Evolutionary conservation across 2,113 vertebrate species (phyloP), one percentile per base, ranked within the genome.

Genomic region (Chaetops frenatus): DNA sequence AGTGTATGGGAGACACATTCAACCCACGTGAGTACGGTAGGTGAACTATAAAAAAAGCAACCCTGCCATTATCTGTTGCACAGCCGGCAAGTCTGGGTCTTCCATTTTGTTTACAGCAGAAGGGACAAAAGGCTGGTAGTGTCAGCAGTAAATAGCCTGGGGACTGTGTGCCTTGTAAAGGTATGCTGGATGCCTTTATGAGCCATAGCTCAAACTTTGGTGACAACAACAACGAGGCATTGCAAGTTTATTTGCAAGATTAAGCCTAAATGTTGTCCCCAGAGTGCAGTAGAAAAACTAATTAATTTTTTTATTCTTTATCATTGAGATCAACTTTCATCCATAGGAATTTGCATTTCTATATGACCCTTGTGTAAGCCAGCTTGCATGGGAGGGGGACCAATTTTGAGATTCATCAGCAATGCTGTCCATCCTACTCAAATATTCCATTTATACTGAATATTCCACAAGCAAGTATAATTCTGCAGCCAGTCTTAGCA

Each of bases 1-100:
- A 82, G 74, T 44, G 51, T 94, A 77, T 65, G 81, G 95, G 95
- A 97, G 94, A 97, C 57, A 82, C 95, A 88, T 97, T 97, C 97
- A 92, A 96, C 95, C 96, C 96, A 97, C 95, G 92, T 21, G 79
- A 95, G 91, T 97, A 87, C 29, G 86, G 97, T 96, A 97, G 97
- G 97, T 98, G 98, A 97, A 88, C 98, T 97, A 96, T 97, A 91
- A 97, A 98, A 98, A 83, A 95, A 67, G 2, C 47, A 86, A n/a
- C 69, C 89, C 95, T 95, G 84, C 96, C 96, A 92, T 97, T 97
- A 97, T 96, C 87, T 74, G 65, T 78, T 70, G 96, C 96, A 92
- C 97, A 98, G 95, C 95, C 96, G 31, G 95, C 95, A 90, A 54
- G 80, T 93, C 96, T 58, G 62, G 27, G 82, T 83, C 95, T 97